Evolutionary conservation across 1,140 invertebrate species (phyloP).

Genomic region (Coptotermes formosanus): DNA sequence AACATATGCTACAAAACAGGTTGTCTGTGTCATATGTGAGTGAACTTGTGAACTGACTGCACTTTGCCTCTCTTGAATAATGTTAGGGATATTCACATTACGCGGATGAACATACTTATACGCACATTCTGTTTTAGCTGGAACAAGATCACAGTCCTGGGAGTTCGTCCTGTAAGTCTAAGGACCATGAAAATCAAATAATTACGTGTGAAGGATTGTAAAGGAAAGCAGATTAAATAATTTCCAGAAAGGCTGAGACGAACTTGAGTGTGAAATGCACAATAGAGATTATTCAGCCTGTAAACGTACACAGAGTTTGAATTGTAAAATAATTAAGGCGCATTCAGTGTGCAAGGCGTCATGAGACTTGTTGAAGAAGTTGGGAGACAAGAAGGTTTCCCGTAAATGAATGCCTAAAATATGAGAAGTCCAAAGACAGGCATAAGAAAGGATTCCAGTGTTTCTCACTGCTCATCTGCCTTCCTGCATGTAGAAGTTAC

Average conservation of each 20-base stretch:
- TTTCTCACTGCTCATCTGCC: no score
- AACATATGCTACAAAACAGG: no score
- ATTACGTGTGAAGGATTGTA: not conserved
- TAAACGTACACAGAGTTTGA: not conserved
- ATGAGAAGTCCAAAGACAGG: not conserved
- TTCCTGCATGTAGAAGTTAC: no score
- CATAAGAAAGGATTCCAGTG: not conserved
- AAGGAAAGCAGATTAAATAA: not conserved
- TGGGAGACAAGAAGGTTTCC: not conserved
- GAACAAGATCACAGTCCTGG: no score
- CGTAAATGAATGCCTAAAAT: not conserved
- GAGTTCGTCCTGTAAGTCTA: no score
- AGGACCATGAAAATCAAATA: not conserved
- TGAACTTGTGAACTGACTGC: no score
- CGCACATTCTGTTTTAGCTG: no score
- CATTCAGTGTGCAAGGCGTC: not conserved
- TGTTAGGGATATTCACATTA: no score
- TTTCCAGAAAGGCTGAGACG: not conserved
- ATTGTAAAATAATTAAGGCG: not conserved
- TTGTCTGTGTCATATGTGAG: no score
- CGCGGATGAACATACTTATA: no score
- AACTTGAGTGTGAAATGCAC: constrained; percentile 4
- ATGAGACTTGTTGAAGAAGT: not conserved
- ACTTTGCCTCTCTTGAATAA: no score
- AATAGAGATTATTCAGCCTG: not conserved